phyloP scores from a whole-genome alignment of 2,113 vertebrate species.

The Centropristis striata region DNA sequence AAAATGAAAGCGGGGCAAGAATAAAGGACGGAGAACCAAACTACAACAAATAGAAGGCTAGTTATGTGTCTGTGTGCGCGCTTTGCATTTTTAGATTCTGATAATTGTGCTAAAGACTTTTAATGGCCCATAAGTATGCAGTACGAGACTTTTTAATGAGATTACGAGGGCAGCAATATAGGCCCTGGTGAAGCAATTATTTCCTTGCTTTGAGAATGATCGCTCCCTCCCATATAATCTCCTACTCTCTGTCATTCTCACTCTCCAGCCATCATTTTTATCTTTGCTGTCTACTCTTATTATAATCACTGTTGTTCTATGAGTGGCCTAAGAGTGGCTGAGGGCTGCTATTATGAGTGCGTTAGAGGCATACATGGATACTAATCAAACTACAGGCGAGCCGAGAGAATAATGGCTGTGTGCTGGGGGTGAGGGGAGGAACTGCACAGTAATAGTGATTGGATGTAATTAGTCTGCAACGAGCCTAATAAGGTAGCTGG shows the following conservation, averaged over 20 bases:
- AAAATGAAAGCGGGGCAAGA: conserved; percentile 48
- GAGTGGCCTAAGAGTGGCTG: conserved; percentile 75
- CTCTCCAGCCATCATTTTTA: conserved; percentile 74
- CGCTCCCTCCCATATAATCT: conserved; percentile 70
- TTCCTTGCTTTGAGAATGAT: conserved; percentile 76
- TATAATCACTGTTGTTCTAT: conserved; percentile 81
- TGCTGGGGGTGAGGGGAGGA: conserved; percentile 62
- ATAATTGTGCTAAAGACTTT: conserved; percentile 81
- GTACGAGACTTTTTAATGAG: conserved; percentile 83
- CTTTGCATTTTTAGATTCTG: conserved; percentile 64
- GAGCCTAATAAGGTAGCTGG: conserved; percentile 66
- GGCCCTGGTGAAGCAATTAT: conserved; percentile 77
- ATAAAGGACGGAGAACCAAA: conserved; percentile 43
- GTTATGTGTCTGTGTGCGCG: conserved; percentile 31
- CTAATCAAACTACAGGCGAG: conserved; percentile 79
- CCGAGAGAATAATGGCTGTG: conserved; percentile 75
- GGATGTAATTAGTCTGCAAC: conserved; percentile 77
- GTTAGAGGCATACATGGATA: conserved; percentile 75
- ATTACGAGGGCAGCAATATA: conserved; percentile 78
- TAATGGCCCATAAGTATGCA: conserved; percentile 78
- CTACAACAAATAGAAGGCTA: conserved; percentile 46
- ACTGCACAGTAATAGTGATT: conserved; percentile 71
- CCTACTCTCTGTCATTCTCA: conserved; percentile 67
- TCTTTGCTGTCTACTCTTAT: conserved; percentile 76
- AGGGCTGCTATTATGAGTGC: conserved; percentile 76